Evolutionary conservation across 1,140 invertebrate genomes (phyloP).

Genomic region (Sarcophaga bullata): DNA sequence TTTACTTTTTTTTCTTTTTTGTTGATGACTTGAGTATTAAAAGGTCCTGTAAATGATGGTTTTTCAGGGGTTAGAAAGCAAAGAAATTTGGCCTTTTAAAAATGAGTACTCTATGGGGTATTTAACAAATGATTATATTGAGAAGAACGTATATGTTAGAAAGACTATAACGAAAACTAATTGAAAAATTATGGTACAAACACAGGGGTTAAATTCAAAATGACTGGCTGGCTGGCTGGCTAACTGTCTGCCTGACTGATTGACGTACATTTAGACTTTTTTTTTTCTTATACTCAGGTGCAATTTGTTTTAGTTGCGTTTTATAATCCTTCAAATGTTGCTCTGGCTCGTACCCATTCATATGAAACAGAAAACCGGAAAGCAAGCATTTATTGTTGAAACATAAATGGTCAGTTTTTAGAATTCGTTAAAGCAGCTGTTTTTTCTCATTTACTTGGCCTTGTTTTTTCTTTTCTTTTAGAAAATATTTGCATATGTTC

Average conservation of each 20-base stretch:
- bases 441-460: background rate
- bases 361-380: constrained; percentile 38
- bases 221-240: background rate
- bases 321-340: background rate
- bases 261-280: background rate
- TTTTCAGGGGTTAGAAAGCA: constrained; percentile 29
- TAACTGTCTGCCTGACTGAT: background rate
- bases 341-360: too few relatives aligned
- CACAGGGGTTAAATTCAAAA: constrained; percentile 7
- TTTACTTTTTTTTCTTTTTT: too few relatives aligned
- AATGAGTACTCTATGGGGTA: too few relatives aligned
- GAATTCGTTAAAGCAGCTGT: constrained; percentile 14
- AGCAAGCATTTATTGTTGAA: constrained; percentile 33
- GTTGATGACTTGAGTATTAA: background rate
- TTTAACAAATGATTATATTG: constrained; percentile 14
- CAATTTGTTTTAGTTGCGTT: constrained; percentile 43
- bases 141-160: background rate
- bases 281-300: constrained; percentile 41
- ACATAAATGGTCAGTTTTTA: constrained; percentile 34
- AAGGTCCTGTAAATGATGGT: background rate
- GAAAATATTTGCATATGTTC: constrained; percentile 22
- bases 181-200: constrained; percentile 9
- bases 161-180: background rate
- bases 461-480: background rate
- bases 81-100: background rate